Evolutionary conservation across 1,140 invertebrate genomes (phyloP), one percentile per base, ranked within the genome.

Genomic region (Tetranychus cinnabarinus): DNA sequence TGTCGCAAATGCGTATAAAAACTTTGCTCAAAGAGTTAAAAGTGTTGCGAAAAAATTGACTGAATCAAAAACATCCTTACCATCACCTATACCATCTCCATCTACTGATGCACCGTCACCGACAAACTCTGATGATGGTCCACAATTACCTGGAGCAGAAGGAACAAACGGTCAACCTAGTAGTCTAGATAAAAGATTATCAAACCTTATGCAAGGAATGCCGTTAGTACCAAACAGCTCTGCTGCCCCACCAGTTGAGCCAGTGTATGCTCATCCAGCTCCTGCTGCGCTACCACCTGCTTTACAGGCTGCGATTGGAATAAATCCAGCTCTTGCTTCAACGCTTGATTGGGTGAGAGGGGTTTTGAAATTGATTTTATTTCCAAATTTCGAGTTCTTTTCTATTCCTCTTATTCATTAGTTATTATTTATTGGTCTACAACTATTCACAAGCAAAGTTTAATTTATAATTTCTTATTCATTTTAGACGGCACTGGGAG

Each of bases 1-100:
- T 67, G 88, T 93, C 36, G 84, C 82, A 48, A 87, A 87, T 86
- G 88, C 89, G 7, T 95, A 92, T 69, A 86, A 85, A 74, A 89
- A 86, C 69, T 93, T 91, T 77, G 85, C 85, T 2, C 80, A 79
- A 47, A 77, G 86, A 66, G 85, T 93, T 0, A 85, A 87, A 69
- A 80, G 80, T 59, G 76, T 92, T 33, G 84, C 89, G 69, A 81
- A 83, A 50, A 88, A 86, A 70, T 69, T 92, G 47, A 84, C 85
- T 65, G 86, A 92, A 65, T 70, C 86, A 36, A 78, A 79, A 63
- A 74, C 76, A 15, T 77, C 72, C 2, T 69, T 88, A 57, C 72
- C 75, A 12, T 67, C 66, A 61, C 71, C 72, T 34, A 62, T 71
- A 31, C 70, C 74, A 34, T 72, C 71, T 54, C 72, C 73, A 2